Conservation (phyloP, 2,888 invertebrate species). For the Drosophila nr. medialis region DNA sequence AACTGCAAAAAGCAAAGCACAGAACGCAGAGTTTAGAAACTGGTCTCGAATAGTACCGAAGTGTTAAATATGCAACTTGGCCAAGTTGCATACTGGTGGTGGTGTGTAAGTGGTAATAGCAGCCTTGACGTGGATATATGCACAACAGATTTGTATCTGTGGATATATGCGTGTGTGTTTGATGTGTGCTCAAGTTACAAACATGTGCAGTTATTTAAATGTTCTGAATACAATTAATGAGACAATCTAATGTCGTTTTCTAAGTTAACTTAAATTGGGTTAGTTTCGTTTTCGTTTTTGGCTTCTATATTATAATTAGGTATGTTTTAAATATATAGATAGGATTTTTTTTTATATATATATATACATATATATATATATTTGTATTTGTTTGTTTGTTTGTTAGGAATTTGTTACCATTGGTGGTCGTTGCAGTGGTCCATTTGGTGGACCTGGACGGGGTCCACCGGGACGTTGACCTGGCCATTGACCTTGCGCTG, state of each 20-base stretch:
- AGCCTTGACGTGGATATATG: slow-evolving; percentile 21
- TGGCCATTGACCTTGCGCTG: slow-evolving; percentile 84
- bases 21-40: slow-evolving; percentile 19
- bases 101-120: slow-evolving; percentile 4
- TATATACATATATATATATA: slow-evolving; percentile 21
- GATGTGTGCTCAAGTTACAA: slow-evolving; percentile 45
- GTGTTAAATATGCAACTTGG: slow-evolving; percentile 14
- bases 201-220: slow-evolving; percentile 65
- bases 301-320: slow-evolving; percentile 38
- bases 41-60: not conserved
- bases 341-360: slow-evolving; percentile 33
- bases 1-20: slow-evolving; percentile 73
- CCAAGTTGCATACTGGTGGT: slow-evolving; percentile 14
- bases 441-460: slow-evolving; percentile 85
- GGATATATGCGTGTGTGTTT: slow-evolving; percentile 7
- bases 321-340: slow-evolving; percentile 30
- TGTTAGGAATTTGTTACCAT: slow-evolving; percentile 85
- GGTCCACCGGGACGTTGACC: slow-evolving; percentile 86
- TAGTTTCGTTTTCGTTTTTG: slow-evolving; percentile 54
- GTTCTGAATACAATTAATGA: slow-evolving; percentile 77
- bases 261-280: slow-evolving; percentile 71
- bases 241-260: slow-evolving; percentile 44
- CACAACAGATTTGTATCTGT: slow-evolving; percentile 16
- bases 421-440: slow-evolving; percentile 87
- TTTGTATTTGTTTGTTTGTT: slow-evolving; percentile 31